A percentile compares a stretch with the other conserved stretches of the same genome.
phyloP scores from a whole-genome alignment of 2,888 invertebrate genomes.

The Parelbella ahira region DNA sequence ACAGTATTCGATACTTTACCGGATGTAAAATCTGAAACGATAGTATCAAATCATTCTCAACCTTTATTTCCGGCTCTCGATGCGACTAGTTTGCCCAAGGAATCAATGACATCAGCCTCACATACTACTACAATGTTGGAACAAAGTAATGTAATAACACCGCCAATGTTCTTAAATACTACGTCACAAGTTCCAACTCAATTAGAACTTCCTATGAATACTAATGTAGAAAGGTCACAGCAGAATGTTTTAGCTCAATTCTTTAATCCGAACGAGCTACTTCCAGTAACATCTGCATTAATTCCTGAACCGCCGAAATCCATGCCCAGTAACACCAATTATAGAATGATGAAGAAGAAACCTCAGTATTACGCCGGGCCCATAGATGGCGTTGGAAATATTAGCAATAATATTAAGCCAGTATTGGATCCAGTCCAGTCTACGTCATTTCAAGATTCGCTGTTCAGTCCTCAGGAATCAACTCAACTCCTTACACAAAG shows the following conservation, averaged over 20 bases:
- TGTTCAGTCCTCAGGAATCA: slow-evolving; percentile 51
- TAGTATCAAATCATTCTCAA: neutral
- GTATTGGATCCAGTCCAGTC: slow-evolving; percentile 44
- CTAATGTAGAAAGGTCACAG: slow-evolving; percentile 6
- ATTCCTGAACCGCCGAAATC: slow-evolving; percentile 60
- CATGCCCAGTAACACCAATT: slow-evolving; percentile 48
- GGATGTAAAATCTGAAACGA: neutral
- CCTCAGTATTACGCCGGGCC: slow-evolving; percentile 75
- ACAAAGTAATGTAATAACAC: slow-evolving; percentile 20
- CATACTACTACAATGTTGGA: neutral
- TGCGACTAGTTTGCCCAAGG: neutral
- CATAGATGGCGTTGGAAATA: slow-evolving; percentile 63
- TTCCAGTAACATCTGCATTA: neutral
- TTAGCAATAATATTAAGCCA: slow-evolving; percentile 64
- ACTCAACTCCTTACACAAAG: slow-evolving; percentile 23
- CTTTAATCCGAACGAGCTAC: slow-evolving; percentile 11
- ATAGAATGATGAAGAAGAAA: slow-evolving; percentile 63
- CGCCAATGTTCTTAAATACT: slow-evolving; percentile 39
- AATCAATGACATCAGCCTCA: neutral
- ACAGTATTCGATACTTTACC: neutral
- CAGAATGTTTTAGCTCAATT: slow-evolving; percentile 18
- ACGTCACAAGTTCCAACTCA: slow-evolving; percentile 1
- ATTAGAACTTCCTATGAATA: neutral
- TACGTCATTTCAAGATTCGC: slow-evolving; percentile 46
- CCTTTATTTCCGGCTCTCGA: neutral